A percentile compares a stretch with the other conserved stretches of the same genome.
Evolutionary conservation across 2,797 vertebrate genomes (phyloP).

Genomic region (Lagocephalus sceleratus): DNA sequence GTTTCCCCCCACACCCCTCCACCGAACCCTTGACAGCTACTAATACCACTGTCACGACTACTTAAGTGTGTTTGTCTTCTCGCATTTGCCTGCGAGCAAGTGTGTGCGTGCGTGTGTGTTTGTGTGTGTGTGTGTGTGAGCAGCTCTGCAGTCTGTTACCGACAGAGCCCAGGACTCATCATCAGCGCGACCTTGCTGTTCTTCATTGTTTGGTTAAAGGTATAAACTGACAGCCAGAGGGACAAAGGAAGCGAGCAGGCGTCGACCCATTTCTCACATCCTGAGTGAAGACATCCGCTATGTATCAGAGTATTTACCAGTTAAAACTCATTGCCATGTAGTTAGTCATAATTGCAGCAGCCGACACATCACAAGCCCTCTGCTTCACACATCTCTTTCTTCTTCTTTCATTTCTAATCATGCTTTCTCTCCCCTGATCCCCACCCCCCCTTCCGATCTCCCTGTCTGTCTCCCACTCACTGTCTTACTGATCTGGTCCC

Average conservation of each 20-base stretch:
- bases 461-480: constrained; percentile 45
- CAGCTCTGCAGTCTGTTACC: neutral
- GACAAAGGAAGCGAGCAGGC: constrained; percentile 43
- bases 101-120: constrained; percentile 9
- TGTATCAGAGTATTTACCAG: constrained; percentile 26
- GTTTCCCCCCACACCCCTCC: constrained; percentile 51
- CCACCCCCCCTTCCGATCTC: constrained; percentile 23
- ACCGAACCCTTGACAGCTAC: constrained; percentile 51
- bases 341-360: constrained; percentile 46
- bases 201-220: constrained; percentile 38
- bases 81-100: constrained; percentile 27
- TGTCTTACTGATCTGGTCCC: constrained; percentile 36
- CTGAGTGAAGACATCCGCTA: constrained; percentile 21
- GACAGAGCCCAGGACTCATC: constrained; percentile 15
- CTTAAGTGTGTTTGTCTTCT: constrained; percentile 45
- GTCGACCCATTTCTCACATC: constrained; percentile 38
- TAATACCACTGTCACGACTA: constrained; percentile 61
- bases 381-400: constrained; percentile 31
- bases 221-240: constrained; percentile 30
- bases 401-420: constrained; percentile 51
- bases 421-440: constrained; percentile 31
- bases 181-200: constrained; percentile 48
- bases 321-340: constrained; percentile 42
- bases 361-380: constrained; percentile 40
- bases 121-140: constrained; percentile 9